Evolutionary conservation across 1,140 invertebrate genomes (phyloP).

Genomic region (Campoletis sonorensis): DNA sequence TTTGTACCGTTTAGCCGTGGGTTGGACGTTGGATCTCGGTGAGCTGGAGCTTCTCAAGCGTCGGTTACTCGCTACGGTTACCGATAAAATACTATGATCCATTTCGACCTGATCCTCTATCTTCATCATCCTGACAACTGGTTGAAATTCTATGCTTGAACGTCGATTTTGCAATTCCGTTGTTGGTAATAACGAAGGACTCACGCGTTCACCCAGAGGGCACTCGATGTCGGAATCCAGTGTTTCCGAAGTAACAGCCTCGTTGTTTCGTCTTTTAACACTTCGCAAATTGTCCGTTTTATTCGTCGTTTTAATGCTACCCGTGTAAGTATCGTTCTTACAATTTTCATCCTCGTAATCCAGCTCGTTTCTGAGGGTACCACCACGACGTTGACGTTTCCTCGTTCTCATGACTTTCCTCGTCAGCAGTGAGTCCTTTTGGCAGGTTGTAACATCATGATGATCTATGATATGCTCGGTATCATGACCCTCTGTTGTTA

Average conservation of each 20-base stretch:
- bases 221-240: slow-evolving; percentile 57
- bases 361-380: slow-evolving; percentile 56
- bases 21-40: slow-evolving; percentile 61
- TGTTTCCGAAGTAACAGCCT: slow-evolving; percentile 53
- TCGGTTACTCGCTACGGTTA: slow-evolving; percentile 72
- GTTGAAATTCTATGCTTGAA: slow-evolving; percentile 74
- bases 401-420: slow-evolving; percentile 57
- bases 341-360: slow-evolving; percentile 68
- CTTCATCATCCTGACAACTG: slow-evolving; percentile 74
- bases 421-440: slow-evolving; percentile 52
- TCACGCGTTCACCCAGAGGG: slow-evolving; percentile 65
- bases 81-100: slow-evolving; percentile 71
- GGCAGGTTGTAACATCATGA: slow-evolving; percentile 7
- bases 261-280: slow-evolving; percentile 50
- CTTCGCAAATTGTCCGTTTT: not conserved
- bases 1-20: slow-evolving; percentile 68
- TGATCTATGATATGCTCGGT: slow-evolving; percentile 11
- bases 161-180: slow-evolving; percentile 69
- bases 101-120: slow-evolving; percentile 74
- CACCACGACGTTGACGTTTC: slow-evolving; percentile 57
- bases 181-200: slow-evolving; percentile 58
- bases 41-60: slow-evolving; percentile 72
- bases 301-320: slow-evolving; percentile 3
- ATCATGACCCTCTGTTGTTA: slow-evolving; percentile 6
- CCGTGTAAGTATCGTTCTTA: slow-evolving; percentile 64